A percentile compares a stretch with the other conserved stretches of the same genome.
These are phyloP conservation scores for Leptinotarsa undecemlineata DNA, from an alignment of 1,140 invertebrate species.

Conservation along the genomic window DNA sequence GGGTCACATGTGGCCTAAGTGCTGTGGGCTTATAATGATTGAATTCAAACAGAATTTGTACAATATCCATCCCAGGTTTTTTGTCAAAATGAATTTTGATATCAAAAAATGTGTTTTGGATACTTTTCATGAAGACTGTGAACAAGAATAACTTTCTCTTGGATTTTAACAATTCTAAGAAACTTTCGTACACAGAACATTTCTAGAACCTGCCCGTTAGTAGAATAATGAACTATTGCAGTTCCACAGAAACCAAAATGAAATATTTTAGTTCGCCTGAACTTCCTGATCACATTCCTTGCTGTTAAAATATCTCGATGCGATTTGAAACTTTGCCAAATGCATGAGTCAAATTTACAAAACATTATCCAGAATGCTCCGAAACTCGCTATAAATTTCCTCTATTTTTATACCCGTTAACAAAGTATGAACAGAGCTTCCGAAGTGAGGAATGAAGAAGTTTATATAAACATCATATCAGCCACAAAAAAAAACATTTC, in stretches of 20 bases:
- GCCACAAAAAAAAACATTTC: neutral
- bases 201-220: neutral
- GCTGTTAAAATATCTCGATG: neutral
- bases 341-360: slow-evolving; percentile 2
- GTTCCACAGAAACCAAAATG: neutral
- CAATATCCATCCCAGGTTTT: neutral
- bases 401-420: neutral
- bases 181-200: neutral
- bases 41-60: neutral
- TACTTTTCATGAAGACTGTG: too few species aligned
- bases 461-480: neutral
- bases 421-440: neutral
- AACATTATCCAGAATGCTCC: neutral
- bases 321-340: neutral
- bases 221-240: neutral
- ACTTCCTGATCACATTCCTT: neutral
- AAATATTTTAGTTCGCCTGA: neutral
- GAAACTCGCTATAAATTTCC: neutral
- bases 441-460: neutral
- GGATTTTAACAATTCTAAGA: neutral
- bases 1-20: too few species aligned
- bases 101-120: neutral
- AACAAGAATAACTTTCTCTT: neutral
- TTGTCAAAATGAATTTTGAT: neutral
- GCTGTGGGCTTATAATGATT: too few species aligned